These are phyloP conservation scores for Anhinga rufa DNA, from an alignment of 2,113 vertebrate genomes.

Conservation along the genomic window DNA sequence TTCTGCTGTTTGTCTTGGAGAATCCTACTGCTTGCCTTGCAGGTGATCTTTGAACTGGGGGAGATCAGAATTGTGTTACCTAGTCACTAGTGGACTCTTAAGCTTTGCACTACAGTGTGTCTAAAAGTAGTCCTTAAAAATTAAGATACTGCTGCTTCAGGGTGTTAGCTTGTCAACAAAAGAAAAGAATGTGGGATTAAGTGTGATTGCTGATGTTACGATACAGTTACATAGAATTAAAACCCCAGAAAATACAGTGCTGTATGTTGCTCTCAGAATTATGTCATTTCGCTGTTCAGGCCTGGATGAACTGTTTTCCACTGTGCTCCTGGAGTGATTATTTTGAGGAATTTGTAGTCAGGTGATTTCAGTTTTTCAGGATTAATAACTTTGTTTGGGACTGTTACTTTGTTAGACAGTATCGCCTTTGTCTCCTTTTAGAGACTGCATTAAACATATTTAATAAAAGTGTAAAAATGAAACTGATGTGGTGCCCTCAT, in stretches of 20 bases:
- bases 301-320: background rate
- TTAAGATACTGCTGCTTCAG: background rate
- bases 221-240: background rate
- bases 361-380: background rate
- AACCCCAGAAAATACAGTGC: background rate
- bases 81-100: background rate
- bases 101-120: background rate
- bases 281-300: background rate
- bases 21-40: background rate
- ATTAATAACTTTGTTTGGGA: background rate
- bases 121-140: background rate
- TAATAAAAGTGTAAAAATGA: background rate
- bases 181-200: background rate
- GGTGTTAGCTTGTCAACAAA: background rate
- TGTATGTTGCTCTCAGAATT: background rate
- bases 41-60: background rate
- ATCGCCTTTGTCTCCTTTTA: background rate
- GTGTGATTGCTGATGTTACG: background rate
- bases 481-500: background rate
- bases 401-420: background rate
- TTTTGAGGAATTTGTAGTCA: background rate
- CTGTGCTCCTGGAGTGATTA: background rate
- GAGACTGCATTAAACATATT: background rate
- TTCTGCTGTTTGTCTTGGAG: background rate
- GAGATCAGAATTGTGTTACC: background rate